Percentiles rank a stretch among this genome's conserved stretches.
Evolutionary conservation across 2,113 vertebrate species (phyloP).

Genomic region (Petrocephalus zakoni): DNA sequence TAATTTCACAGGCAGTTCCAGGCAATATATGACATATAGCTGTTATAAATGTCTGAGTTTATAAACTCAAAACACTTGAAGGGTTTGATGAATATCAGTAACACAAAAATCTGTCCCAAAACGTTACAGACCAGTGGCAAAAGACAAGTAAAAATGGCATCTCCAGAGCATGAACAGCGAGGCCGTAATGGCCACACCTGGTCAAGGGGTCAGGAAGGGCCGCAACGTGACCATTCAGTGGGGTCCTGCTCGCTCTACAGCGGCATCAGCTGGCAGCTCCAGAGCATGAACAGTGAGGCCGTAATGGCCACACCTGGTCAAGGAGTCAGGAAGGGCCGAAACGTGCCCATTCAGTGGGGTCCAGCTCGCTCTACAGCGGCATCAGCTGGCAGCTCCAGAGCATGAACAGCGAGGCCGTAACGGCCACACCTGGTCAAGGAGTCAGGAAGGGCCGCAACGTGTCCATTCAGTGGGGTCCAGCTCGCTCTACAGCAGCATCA

Average conservation of each 20-base stretch:
- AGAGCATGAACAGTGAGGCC: neutral
- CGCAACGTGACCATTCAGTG: neutral
- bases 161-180: neutral
- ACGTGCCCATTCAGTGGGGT: neutral
- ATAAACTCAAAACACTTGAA: neutral
- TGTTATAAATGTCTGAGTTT: neutral
- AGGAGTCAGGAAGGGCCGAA: neutral
- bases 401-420: neutral
- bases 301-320: neutral
- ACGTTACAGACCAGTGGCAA: neutral
- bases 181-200: neutral
- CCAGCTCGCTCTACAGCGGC: neutral
- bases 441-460: neutral
- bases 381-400: neutral
- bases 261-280: neutral
- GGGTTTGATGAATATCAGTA: neutral
- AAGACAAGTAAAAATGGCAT: neutral
- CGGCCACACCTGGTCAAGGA: neutral
- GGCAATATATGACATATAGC: neutral
- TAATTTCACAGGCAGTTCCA: neutral
- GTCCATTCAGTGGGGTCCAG: neutral
- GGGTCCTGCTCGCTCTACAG: neutral
- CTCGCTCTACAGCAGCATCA: neutral
- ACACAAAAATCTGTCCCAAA: too few relatives aligned
- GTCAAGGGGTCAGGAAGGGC: neutral